Evolutionary conservation across 2,888 invertebrate genomes (phyloP).

Genomic region (Philaethria dido): DNA sequence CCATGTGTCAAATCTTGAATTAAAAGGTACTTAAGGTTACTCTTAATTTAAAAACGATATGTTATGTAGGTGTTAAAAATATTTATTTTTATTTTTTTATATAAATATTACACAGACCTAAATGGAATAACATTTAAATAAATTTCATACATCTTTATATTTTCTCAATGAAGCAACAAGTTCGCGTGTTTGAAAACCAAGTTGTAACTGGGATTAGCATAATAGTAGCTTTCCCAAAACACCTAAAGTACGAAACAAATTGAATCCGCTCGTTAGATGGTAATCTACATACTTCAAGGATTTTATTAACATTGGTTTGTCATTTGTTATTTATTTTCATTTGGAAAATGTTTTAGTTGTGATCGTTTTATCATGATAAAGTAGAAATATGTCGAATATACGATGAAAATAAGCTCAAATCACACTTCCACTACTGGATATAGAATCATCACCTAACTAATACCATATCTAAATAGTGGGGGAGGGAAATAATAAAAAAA

Average conservation of each 20-base stretch:
- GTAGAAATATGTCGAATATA: not conserved
- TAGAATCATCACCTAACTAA: too few species aligned
- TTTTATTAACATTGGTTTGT: not conserved
- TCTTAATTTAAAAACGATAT: too few species aligned
- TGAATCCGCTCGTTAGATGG: conserved; percentile 4
- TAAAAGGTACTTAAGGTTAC: too few species aligned
- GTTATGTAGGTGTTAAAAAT: too few species aligned
- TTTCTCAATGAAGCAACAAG: conserved; percentile 66
- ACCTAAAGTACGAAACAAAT: conserved; percentile 46
- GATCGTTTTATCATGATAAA: not conserved
- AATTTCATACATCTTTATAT: conserved; percentile 27
- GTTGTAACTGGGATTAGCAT: conserved; percentile 63
- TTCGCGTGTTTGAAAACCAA: conserved; percentile 64
- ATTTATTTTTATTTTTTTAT: not conserved
- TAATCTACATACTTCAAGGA: conserved; percentile 9
- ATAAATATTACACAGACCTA: not conserved
- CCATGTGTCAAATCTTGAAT: too few species aligned
- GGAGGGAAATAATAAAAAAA: too few species aligned
- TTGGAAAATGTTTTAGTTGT: not conserved
- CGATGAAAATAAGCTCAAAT: not conserved
- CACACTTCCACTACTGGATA: not conserved
- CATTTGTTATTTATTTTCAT: not conserved
- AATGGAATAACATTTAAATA: not conserved
- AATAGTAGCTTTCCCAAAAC: conserved; percentile 64
- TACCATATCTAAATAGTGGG: too few species aligned